Percentiles rank a stretch among this genome's conserved stretches.
phyloP scores from a whole-genome alignment of 2,888 invertebrate genomes.

The Marronus borbonicus region DNA sequence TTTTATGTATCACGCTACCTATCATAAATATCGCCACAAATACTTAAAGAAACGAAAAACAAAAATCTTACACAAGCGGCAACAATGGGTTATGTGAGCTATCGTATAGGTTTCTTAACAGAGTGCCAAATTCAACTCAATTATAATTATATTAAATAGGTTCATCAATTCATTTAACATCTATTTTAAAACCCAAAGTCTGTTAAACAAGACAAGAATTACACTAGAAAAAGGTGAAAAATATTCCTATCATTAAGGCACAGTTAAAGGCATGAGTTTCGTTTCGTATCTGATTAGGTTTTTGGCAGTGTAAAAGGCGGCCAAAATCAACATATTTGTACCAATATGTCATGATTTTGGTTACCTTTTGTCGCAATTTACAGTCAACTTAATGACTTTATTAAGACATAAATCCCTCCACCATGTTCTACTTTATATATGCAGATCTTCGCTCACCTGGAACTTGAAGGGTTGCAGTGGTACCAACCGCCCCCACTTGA shows the following conservation, averaged over 20 bases:
- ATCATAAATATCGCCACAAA: constrained; percentile 44
- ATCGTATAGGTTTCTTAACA: constrained; percentile 1
- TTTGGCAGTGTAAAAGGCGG: constrained; percentile 51
- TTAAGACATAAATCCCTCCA: constrained; percentile 54
- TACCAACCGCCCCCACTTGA: constrained; percentile 77
- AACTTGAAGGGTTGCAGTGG: constrained; percentile 78
- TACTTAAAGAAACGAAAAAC: constrained; percentile 36
- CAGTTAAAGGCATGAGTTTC: constrained; percentile 47
- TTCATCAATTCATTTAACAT: not conserved
- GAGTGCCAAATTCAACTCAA: not conserved
- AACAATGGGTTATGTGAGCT: constrained; percentile 25
- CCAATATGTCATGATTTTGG: constrained; percentile 38
- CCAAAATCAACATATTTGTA: constrained; percentile 41
- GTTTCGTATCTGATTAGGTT: constrained; percentile 37
- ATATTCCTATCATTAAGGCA: constrained; percentile 50
- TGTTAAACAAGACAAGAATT: constrained; percentile 43
- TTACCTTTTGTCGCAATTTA: constrained; percentile 39
- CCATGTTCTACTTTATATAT: constrained; percentile 66
- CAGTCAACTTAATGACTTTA: constrained; percentile 27
- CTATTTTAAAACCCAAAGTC: not conserved
- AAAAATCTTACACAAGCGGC: constrained; percentile 44
- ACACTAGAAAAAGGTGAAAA: constrained; percentile 49
- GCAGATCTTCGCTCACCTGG: constrained; percentile 79
- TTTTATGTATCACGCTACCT: constrained; percentile 41
- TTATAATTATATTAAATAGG: not conserved